Base-by-base conservation (phyloP, 2,797 vertebrate genomes). In the Amblyraja radiata region DNA sequence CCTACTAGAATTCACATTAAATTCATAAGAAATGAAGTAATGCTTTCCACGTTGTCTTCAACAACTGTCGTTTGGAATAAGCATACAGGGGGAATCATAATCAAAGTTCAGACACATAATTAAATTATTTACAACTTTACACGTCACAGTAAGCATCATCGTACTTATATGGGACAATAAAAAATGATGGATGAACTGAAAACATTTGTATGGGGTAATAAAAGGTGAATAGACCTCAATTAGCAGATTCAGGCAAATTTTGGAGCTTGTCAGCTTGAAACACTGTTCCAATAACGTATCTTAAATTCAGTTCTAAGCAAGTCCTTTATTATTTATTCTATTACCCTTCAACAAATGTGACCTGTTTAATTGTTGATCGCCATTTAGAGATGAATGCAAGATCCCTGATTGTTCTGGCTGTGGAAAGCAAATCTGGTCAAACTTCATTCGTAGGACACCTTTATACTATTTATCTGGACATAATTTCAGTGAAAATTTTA, bases 361-460 rank as follows among this genome's bases (percentile, higher is more conserved):
- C 10, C 74, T n/a, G 11, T 76, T 54, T 54, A 74, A 54, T 11
- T 74, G 25, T 8, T 76, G 90, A 58, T 76, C n/a, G 18, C 39
- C 90, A 76, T 54, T 28, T 54, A 58, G 90, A 92, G 10, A 71
- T 76, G 71, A 76, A 92, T 74, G 74, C 39, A 92, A 58, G 13
- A n/a, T 23, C 9, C 9, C 7, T 92, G 90, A 13, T 36, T 76
- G 46, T 39, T 90, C 36, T 90, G 16, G 32, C 65, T 11, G 32
- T 71, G 46, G 23, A 14, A 54, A 92, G 16, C 23, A 54, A 76
- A 76, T 8, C 46, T 92, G 65, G 90, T 71, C 71, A 76, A 76
- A 92, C 73, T 92, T 91, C 90, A 61, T 13, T 86, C n/a, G 74
- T 46, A 92, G 39, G 90, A 28, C 39, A 14, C 65, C 65, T 71